phyloP scores from a whole-genome alignment of 2,113 vertebrate genomes.

The Cyanistes caeruleus region DNA sequence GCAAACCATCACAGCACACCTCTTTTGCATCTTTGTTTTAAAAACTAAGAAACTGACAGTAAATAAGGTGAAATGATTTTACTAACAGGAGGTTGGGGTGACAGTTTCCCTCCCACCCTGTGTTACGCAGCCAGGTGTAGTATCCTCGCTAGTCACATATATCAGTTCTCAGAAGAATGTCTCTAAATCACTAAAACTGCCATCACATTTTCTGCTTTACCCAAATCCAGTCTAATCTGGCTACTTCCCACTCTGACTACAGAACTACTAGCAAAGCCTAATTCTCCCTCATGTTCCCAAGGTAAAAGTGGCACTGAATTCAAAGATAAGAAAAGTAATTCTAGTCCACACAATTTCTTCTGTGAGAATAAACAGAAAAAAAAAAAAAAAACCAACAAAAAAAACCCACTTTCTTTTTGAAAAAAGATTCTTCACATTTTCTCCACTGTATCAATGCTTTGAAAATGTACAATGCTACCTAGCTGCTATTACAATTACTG shows the following conservation, averaged over 20 bases:
- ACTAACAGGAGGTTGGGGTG: not conserved
- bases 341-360: not conserved
- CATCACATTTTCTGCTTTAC: not conserved
- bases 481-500: not conserved
- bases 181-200: not conserved
- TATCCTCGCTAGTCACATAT: rapidly evolving
- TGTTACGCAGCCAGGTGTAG: not conserved
- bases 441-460: not conserved
- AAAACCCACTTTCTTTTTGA: not conserved
- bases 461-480: not conserved
- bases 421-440: not conserved
- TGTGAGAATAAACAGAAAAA: not conserved
- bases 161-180: not conserved
- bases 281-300: not conserved
- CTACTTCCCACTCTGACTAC: not conserved
- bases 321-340: not conserved
- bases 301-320: not conserved
- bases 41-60: not conserved
- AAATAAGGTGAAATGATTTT: not conserved
- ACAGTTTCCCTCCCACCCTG: not conserved
- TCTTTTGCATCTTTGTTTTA: not conserved
- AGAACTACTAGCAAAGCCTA: not conserved
- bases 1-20: not conserved
- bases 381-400: not conserved
- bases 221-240: not conserved